Percentiles rank a stretch among this genome's conserved stretches.
phyloP scores from a whole-genome alignment of 2,888 invertebrate genomes.

The Syritta pipiens region DNA sequence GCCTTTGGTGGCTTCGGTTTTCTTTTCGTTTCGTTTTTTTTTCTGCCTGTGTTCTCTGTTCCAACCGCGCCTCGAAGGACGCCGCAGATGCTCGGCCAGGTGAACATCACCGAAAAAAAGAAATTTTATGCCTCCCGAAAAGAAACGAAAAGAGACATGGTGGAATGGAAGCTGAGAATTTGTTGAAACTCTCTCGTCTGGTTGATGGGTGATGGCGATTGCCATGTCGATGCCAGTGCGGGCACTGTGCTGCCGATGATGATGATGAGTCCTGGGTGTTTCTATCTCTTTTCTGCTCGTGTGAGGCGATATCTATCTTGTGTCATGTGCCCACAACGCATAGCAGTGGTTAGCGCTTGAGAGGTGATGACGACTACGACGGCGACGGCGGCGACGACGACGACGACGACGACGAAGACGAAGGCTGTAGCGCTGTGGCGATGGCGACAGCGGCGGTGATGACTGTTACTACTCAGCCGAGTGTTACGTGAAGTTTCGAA shows the following conservation, averaged over 20 bases:
- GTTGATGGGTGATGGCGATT: conserved; percentile 54
- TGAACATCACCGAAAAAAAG: conserved; percentile 47
- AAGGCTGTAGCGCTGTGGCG: too few species aligned
- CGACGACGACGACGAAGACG: neutral
- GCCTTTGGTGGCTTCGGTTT: neutral
- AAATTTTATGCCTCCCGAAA: conserved; percentile 14
- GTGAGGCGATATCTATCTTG: conserved; percentile 34
- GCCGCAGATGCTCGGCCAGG: conserved; percentile 61
- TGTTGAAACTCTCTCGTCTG: conserved; percentile 33
- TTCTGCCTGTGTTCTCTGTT: conserved; percentile 15
- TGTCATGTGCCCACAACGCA: conserved; percentile 67
- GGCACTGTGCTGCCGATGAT: conserved; percentile 25
- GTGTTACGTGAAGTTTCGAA: conserved; percentile 65
- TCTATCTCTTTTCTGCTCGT: conserved; percentile 64
- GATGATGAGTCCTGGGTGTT: conserved; percentile 69
- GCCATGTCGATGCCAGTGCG: conserved; percentile 57
- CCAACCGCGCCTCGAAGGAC: conserved; percentile 51
- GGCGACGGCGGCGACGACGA: conserved; percentile 4
- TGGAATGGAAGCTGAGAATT: conserved; percentile 53
- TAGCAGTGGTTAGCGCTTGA: conserved; percentile 58
- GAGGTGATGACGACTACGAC: conserved; percentile 61
- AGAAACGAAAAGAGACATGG: conserved; percentile 34
- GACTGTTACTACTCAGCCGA: conserved; percentile 53
- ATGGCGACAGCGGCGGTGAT: conserved; percentile 17
- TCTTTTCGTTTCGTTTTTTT: conserved; percentile 7